Conservation (phyloP, 2,797 vertebrate species). For the Hylomyscus alleni region DNA sequence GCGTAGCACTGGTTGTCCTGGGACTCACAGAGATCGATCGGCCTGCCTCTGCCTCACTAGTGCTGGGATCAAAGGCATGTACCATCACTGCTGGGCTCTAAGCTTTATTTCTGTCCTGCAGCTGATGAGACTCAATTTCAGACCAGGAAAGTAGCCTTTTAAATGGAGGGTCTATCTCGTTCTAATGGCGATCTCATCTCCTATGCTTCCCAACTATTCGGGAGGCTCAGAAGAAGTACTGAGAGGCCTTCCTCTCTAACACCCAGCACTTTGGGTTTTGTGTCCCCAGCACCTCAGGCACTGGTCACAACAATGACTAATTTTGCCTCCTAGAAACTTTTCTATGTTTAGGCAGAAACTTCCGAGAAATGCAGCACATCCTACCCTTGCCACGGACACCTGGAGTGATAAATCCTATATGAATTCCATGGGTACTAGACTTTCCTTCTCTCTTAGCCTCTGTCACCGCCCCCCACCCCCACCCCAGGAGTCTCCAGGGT, state of each 20-base stretch:
- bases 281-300: not conserved
- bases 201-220: not conserved
- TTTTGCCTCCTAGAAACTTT: conserved; percentile 37
- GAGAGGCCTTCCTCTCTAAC: not conserved
- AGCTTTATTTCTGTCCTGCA: conserved; percentile 1
- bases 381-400: not conserved
- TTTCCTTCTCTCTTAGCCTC: not conserved
- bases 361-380: not conserved
- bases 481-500: not conserved
- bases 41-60: not conserved
- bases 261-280: not conserved
- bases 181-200: not conserved
- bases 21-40: not conserved
- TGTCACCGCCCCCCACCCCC: too few species aligned
- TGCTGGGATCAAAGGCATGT: not conserved
- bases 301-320: not conserved
- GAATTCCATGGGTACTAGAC: not conserved
- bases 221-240: not conserved
- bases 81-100: not conserved
- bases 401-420: not conserved
- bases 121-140: not conserved
- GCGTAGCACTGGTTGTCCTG: not conserved
- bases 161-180: not conserved
- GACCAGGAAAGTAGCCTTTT: not conserved
- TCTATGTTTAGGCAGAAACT: not conserved